Conservation (phyloP, 2,797 vertebrate species). For the Hyperoplus lanceolatus region DNA sequence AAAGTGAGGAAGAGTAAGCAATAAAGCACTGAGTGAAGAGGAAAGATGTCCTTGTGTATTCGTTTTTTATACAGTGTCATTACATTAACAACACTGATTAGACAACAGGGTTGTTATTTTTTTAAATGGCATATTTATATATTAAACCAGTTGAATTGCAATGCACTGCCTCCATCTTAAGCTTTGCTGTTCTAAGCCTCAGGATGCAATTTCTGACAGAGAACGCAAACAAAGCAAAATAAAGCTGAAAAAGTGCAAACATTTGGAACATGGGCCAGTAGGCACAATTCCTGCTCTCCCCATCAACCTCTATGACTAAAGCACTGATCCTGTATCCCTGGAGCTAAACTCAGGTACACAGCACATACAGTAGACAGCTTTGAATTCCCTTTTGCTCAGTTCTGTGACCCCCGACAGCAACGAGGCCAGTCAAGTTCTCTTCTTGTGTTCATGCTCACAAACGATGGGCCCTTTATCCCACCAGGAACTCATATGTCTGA, state of each 20-base stretch:
- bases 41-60: neutral
- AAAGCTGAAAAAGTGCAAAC: conserved; percentile 60
- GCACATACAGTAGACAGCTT: neutral
- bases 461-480: neutral
- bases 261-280: conserved; percentile 57
- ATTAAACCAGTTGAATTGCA: neutral
- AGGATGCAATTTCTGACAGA: conserved; percentile 41
- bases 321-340: conserved; percentile 23
- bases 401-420: conserved; percentile 30
- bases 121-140: neutral
- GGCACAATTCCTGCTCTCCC: conserved; percentile 45
- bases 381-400: conserved; percentile 24
- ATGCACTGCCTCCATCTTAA: conserved; percentile 2
- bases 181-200: conserved; percentile 19
- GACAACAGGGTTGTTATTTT: neutral
- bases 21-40: neutral
- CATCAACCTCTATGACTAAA: conserved; percentile 53
- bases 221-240: conserved; percentile 58
- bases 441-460: conserved; percentile 20
- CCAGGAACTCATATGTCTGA: conserved; percentile 1
- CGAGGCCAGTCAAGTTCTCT: conserved; percentile 9
- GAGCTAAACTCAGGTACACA: conserved; percentile 16
- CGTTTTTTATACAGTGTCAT: neutral
- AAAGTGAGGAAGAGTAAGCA: conserved; percentile 16
- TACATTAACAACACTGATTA: conserved; percentile 4